These are phyloP conservation scores for Drosophila mojavensis DNA, from an alignment of 1,140 invertebrate species.

Conservation along the genomic window DNA sequence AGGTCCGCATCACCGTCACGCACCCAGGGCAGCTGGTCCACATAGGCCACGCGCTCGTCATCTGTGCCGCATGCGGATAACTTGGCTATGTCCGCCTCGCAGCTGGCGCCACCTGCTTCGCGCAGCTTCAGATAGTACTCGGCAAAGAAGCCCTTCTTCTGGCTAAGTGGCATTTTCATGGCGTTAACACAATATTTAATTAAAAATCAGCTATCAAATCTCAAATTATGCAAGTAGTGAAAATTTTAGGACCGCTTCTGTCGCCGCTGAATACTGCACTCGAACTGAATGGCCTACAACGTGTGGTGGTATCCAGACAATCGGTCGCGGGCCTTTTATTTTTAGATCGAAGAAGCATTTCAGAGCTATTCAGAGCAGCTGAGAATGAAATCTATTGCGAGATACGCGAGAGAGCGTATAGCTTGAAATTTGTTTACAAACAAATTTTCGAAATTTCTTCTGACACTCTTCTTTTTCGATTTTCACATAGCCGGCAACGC, in stretches of 20 bases:
- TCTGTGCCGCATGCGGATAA: constrained; percentile 66
- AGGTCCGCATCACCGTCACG: constrained; percentile 60
- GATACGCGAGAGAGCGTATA: constrained; percentile 2
- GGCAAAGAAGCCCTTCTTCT: constrained; percentile 74
- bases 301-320: constrained; percentile 67
- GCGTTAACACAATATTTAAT: constrained; percentile 21
- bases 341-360: constrained; percentile 54
- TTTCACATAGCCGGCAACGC: constrained; percentile 1
- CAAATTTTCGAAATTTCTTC: constrained; percentile 14
- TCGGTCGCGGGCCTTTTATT: constrained; percentile 54
- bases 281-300: constrained; percentile 51
- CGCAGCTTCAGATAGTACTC: constrained; percentile 77
- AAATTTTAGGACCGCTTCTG: constrained; percentile 17
- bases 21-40: constrained; percentile 71
- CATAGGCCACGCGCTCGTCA: constrained; percentile 74
- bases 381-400: constrained; percentile 11
- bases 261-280: constrained; percentile 62
- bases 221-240: constrained; percentile 65
- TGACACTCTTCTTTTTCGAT: constrained; percentile 1
- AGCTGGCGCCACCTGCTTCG: constrained; percentile 46
- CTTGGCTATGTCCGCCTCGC: constrained; percentile 61
- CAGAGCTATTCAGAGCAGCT: constrained; percentile 5
- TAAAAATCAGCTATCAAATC: constrained; percentile 14
- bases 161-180: constrained; percentile 71
- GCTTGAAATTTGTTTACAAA: constrained; percentile 44